Conservation (phyloP, 2,113 vertebrate genomes). For the Nannobrachium achirus region DNA sequence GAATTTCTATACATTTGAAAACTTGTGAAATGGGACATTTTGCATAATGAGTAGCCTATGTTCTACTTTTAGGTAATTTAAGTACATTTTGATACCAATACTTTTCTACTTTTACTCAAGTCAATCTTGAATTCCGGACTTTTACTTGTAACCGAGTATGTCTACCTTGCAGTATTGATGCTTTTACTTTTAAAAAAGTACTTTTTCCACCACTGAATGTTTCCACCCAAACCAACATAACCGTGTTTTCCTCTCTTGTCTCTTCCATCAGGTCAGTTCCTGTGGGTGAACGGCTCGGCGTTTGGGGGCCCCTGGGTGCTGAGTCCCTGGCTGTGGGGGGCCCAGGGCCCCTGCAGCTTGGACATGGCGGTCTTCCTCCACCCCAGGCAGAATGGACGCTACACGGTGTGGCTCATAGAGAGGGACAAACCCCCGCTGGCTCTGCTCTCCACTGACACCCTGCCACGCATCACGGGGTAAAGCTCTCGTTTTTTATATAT, state of each 20-base stretch:
- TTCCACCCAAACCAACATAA: too few species aligned
- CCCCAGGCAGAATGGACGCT: constrained; percentile 84
- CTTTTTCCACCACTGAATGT: too few species aligned
- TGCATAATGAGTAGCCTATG: too few species aligned
- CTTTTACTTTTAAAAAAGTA: too few species aligned
- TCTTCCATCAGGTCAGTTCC: constrained; percentile 84
- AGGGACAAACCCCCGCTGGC: constrained; percentile 73
- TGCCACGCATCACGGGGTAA: constrained; percentile 78
- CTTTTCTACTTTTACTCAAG: too few species aligned
- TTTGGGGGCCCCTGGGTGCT: constrained; percentile 84
- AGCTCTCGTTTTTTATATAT: constrained; percentile 43
- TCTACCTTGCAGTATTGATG: too few species aligned
- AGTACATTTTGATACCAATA: too few species aligned
- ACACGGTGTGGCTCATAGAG: constrained; percentile 84
- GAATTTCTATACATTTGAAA: too few species aligned
- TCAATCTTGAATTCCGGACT: too few species aligned
- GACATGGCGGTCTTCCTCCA: constrained; percentile 90
- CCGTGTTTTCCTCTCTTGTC: neutral
- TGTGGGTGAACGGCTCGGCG: constrained; percentile 86
- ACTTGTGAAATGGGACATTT: too few species aligned
- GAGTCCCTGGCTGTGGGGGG: constrained; percentile 91
- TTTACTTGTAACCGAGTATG: too few species aligned
- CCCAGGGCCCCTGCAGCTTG: constrained; percentile 82
- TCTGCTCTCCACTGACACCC: constrained; percentile 75
- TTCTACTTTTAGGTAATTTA: too few species aligned